Conservation (phyloP, 2,797 vertebrate genomes). For the Uromys caudimaculatus region DNA sequence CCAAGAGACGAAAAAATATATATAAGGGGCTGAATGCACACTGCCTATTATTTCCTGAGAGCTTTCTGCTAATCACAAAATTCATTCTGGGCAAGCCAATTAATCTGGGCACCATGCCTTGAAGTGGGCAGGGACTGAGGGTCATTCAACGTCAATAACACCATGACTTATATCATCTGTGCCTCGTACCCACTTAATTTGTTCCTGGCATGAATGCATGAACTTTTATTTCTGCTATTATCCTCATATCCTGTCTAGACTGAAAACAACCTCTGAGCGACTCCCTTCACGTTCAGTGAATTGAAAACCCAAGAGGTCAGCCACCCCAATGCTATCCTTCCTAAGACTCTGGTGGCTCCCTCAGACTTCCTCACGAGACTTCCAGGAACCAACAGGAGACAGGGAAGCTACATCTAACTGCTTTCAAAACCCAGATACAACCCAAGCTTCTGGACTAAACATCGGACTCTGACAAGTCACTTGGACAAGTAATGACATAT, state of each 20-base stretch:
- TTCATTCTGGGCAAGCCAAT: conserved; percentile 59
- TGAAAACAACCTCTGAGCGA: conserved; percentile 66
- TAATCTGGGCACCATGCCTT: conserved; percentile 66
- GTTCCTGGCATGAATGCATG: conserved; percentile 72
- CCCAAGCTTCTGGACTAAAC: conserved; percentile 72
- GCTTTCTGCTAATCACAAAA: conserved; percentile 36
- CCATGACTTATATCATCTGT: conserved; percentile 58
- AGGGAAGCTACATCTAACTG: neutral
- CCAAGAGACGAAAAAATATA: conserved; percentile 5
- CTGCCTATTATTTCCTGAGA: conserved; percentile 33
- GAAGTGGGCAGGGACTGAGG: neutral
- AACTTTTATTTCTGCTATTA: conserved; percentile 76
- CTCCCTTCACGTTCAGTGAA: conserved; percentile 21
- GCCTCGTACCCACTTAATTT: conserved; percentile 68
- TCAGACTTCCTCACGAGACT: neutral
- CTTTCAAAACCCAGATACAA: conserved; percentile 76
- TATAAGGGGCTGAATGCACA: neutral
- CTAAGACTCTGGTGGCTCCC: conserved; percentile 53
- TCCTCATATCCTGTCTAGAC: conserved; percentile 83
- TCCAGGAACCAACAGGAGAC: neutral
- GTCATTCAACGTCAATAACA: conserved; percentile 23
- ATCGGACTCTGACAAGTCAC: conserved; percentile 53
- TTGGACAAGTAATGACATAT: conserved; percentile 53
- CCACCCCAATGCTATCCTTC: neutral
- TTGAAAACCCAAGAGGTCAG: neutral